Evolutionary conservation across 2,797 vertebrate species (phyloP).

Genomic region (Alfaro cultratus): DNA sequence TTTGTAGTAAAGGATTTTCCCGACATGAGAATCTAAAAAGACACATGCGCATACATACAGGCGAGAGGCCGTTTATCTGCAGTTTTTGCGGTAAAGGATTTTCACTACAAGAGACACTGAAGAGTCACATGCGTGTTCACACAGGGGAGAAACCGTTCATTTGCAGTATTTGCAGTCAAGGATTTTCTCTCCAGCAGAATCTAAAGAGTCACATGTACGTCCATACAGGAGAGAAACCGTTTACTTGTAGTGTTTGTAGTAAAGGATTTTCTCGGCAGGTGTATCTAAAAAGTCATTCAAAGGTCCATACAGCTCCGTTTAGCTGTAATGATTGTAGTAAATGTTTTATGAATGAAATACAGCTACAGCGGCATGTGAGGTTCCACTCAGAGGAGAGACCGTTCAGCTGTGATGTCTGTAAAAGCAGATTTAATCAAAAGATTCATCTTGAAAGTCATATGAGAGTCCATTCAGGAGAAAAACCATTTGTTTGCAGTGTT

Average conservation of each 20-base stretch:
- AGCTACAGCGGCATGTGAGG: neutral
- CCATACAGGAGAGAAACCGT: constrained; percentile 3
- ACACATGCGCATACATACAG: constrained; percentile 4
- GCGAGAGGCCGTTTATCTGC: constrained; percentile 9
- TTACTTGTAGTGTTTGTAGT: constrained; percentile 2
- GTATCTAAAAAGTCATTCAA: constrained; percentile 1
- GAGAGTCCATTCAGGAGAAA: neutral
- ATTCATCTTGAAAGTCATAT: constrained; percentile 8
- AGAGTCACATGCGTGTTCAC: constrained; percentile 14
- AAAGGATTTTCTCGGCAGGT: constrained; percentile 6
- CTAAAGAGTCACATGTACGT: constrained; percentile 9
- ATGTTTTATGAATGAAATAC: constrained; percentile 1
- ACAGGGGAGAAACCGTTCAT: constrained; percentile 6
- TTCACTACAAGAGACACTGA: neutral
- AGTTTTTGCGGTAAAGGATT: neutral
- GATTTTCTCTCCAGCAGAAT: constrained; percentile 5
- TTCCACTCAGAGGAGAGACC: constrained; percentile 8
- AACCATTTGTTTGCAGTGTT: neutral
- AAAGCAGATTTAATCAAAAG: constrained; percentile 7
- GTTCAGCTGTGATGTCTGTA: constrained; percentile 3
- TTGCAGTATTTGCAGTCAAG: constrained; percentile 1
- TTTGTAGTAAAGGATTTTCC: neutral
- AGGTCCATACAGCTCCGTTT: constrained; percentile 4
- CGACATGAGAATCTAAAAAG: constrained; percentile 1
- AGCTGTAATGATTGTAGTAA: neutral